Evolutionary conservation across 2,113 vertebrate species (phyloP), one percentile per base, ranked within the genome.

Genomic region (Oreochromis tanganicae): DNA sequence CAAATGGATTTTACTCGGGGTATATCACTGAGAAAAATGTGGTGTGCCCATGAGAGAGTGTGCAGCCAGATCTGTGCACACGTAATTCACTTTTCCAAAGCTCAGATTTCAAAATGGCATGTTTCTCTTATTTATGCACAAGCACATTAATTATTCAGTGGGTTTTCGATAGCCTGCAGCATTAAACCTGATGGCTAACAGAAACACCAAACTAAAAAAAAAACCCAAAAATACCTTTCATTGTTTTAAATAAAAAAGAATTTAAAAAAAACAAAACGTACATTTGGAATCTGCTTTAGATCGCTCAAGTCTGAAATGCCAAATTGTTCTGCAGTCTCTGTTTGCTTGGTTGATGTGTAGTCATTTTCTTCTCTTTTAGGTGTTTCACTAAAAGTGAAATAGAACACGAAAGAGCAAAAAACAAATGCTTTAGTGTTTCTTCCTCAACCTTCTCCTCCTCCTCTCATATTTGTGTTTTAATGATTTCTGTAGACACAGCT

Each of bases 91-190:
- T 80, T 91, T 54, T 83, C 32, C 32, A 87, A 54, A 55, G 12
- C 32, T 80, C 79, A 48, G 54, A 56, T 24, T 73, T 88, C 36
- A 82, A 71, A 89, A 85, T 82, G n/a, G 14, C 4, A 56, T 82
- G 87, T 38, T 27, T 71, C n/a, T 71, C 55, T 88, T 88, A 79
- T 87, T 79, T 68, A 85, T 87, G 29, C 80, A 50, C n/a, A 79
- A 38, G 24, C 32, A 38, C 9, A 75, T 90, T 36, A 80, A 85
- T 88, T 81, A 93, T 90, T 88, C 48, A 91, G 48, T 32, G 36
- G 29, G 17, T 50, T 63, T 66, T 93, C 57, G 46, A 79, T 90
- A 75, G 52, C 41, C 84, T 63, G 48, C 19, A 78, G 80, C 41
- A 54, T 56, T 75, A 79, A 86, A 84, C 34, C 46, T 8, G 38